Percentiles rank a stretch among this genome's conserved stretches.
Evolutionary conservation across 2,113 vertebrate genomes (phyloP).

Genomic region (Toxotes jaculatrix): DNA sequence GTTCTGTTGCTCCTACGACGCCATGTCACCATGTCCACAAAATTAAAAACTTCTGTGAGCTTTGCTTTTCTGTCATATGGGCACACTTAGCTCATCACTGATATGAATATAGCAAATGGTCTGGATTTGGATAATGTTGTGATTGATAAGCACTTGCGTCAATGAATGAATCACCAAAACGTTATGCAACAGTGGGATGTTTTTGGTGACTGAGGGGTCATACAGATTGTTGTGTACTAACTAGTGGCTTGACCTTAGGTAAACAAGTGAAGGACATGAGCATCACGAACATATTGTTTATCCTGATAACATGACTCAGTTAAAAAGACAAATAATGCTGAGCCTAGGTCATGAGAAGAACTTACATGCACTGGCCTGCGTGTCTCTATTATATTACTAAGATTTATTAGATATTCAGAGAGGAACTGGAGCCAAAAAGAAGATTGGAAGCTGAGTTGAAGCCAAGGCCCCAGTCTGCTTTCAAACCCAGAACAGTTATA

Average conservation of each 20-base stretch:
- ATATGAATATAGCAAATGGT: not conserved
- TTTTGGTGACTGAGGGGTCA: not conserved
- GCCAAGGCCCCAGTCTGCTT: not conserved
- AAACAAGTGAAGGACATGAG: constrained; percentile 22
- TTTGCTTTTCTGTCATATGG: not conserved
- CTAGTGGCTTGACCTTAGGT: not conserved
- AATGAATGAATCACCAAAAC: not conserved
- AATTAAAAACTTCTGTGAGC: no score
- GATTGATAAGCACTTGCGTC: not conserved
- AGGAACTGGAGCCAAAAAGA: not conserved
- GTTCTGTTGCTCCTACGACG: not conserved
- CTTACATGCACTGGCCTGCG: not conserved
- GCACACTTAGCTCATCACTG: not conserved
- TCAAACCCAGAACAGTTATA: not conserved
- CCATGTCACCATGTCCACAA: not conserved
- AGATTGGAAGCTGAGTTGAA: not conserved
- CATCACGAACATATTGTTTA: not conserved
- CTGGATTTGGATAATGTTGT: not conserved
- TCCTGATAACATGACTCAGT: not conserved
- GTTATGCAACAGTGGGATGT: not conserved
- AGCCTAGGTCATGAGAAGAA: not conserved
- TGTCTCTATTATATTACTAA: not conserved
- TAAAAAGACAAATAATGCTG: not conserved
- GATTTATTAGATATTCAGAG: not conserved
- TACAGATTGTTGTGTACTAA: not conserved